phyloP scores from a whole-genome alignment of 2,797 vertebrate genomes.

The Cyprinella venusta region DNA sequence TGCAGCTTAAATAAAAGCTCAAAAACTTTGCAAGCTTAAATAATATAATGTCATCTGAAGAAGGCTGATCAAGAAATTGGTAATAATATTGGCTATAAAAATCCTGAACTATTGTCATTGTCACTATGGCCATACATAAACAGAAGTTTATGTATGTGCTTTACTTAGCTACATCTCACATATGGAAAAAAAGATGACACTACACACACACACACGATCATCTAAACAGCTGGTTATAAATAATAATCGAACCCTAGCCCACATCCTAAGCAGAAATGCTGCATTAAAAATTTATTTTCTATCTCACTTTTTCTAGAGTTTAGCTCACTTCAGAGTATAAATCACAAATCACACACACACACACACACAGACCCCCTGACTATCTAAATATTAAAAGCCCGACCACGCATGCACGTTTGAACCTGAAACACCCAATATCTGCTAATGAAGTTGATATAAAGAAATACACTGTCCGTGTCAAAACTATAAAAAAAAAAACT shows the following conservation, averaged over 20 bases:
- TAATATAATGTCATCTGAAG: not conserved
- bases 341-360: not conserved
- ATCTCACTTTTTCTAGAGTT: not conserved
- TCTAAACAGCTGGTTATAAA: not conserved
- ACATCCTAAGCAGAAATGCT: not conserved
- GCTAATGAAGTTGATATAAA: not conserved
- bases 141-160: not conserved
- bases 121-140: not conserved
- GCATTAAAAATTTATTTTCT: not conserved
- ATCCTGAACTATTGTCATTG: not conserved
- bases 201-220: not conserved
- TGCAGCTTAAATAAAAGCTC: not conserved
- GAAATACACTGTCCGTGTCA: not conserved
- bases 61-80: not conserved
- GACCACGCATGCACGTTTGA: not conserved
- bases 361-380: not conserved
- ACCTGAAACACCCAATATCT: conserved; percentile 1
- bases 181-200: not conserved
- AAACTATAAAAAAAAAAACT: conserved; percentile 1
- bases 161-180: not conserved
- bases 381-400: conserved; percentile 10
- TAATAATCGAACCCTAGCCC: not conserved
- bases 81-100: no score
- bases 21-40: not conserved
- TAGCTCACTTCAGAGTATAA: not conserved